A percentile compares a stretch with the other conserved stretches of the same genome.
Conservation (phyloP, 2,888 invertebrate genomes). For the Toxonevra muliebris region DNA sequence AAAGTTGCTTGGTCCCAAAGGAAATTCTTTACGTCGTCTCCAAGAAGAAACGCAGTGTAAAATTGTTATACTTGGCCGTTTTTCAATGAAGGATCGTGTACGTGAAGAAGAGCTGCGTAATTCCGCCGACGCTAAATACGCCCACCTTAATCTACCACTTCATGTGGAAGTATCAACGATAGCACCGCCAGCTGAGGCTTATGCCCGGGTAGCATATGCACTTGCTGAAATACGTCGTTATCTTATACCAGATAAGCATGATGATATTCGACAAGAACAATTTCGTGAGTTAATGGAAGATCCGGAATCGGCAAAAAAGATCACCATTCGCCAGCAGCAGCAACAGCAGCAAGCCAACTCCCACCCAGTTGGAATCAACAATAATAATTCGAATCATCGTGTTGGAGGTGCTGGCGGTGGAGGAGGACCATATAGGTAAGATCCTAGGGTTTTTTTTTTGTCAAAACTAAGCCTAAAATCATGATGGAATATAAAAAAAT, state of each 20-base stretch:
- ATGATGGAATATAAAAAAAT: too few species aligned
- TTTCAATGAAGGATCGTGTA: conserved; percentile 90
- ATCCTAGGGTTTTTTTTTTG: background rate
- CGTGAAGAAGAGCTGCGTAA: conserved; percentile 84
- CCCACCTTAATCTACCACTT: conserved; percentile 86
- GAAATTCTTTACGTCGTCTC: conserved; percentile 89
- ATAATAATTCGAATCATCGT: conserved; percentile 28
- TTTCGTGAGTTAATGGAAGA: conserved; percentile 76
- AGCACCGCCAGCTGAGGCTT: conserved; percentile 86
- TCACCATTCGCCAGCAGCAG: conserved; percentile 58
- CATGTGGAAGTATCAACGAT: conserved; percentile 89
- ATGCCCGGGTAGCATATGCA: conserved; percentile 86
- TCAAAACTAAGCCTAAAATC: too few species aligned
- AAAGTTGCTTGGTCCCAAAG: conserved; percentile 92
- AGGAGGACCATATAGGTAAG: conserved; percentile 49
- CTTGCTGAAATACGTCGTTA: conserved; percentile 79
- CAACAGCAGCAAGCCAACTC: conserved; percentile 46
- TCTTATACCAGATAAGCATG: conserved; percentile 73
- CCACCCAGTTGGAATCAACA: conserved; percentile 35
- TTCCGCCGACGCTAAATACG: conserved; percentile 87
- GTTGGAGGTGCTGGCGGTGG: conserved; percentile 37
- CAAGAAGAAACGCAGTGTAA: conserved; percentile 96
- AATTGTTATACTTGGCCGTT: conserved; percentile 93
- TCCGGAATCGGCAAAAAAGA: conserved; percentile 61
- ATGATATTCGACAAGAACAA: conserved; percentile 85